Evolutionary conservation across 2,797 vertebrate genomes (phyloP).

Genomic region (Otolemur crassicaudatus): DNA sequence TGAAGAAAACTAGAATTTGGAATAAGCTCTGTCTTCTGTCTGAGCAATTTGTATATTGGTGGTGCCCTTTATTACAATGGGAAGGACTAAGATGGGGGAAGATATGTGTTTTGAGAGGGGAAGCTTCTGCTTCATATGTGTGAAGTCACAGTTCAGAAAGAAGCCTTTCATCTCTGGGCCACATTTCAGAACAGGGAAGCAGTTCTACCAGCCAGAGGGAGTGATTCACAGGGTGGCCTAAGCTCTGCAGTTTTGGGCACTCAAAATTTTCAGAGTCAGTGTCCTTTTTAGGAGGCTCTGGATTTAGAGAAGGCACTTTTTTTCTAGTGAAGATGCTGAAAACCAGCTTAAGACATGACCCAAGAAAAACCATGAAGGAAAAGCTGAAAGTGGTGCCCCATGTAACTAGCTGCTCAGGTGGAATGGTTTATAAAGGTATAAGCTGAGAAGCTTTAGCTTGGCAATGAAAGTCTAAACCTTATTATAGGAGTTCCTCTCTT

Average conservation of each 20-base stretch:
- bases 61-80: not conserved
- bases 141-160: not conserved
- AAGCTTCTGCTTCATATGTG: not conserved
- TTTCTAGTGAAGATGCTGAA: not conserved
- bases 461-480: not conserved
- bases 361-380: not conserved
- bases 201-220: not conserved
- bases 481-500: not conserved
- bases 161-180: not conserved
- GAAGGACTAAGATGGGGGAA: not conserved
- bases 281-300: not conserved
- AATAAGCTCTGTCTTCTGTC: slow-evolving; percentile 1
- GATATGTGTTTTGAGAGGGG: not conserved
- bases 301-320: not conserved
- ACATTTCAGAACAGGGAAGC: not conserved
- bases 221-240: not conserved
- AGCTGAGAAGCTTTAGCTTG: not conserved
- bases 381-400: not conserved
- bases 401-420: not conserved
- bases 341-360: not conserved
- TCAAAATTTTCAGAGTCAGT: not conserved
- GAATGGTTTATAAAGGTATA: not conserved
- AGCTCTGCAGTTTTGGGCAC: not conserved
- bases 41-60: not conserved
- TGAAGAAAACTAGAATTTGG: not conserved